These are phyloP conservation scores for Eriosoma lanigerum DNA, from an alignment of 1,140 invertebrate genomes.

Conservation along the genomic window DNA sequence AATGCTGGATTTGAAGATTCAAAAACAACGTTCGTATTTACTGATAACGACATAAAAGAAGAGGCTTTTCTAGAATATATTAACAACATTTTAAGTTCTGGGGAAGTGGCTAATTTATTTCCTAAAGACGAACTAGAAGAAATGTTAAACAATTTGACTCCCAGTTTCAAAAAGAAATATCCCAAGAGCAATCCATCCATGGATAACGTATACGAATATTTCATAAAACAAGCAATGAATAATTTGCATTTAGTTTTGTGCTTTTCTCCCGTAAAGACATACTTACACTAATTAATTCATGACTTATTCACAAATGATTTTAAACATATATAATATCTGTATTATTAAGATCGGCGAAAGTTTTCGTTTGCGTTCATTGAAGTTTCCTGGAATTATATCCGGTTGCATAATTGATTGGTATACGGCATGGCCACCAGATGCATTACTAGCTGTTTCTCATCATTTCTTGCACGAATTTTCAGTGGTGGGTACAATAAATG, in stretches of 20 bases:
- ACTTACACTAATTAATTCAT: no score
- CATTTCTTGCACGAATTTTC: slow-evolving; percentile 89
- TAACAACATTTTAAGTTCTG: slow-evolving; percentile 79
- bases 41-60: slow-evolving; percentile 96
- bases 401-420: slow-evolving; percentile 98
- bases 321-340: no score
- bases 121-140: slow-evolving; percentile 93
- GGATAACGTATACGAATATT: slow-evolving; percentile 93
- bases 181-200: slow-evolving; percentile 77
- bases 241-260: slow-evolving; percentile 95
- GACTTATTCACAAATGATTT: no score
- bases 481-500: slow-evolving; percentile 79
- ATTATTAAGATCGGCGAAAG: slow-evolving; percentile 77
- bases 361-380: slow-evolving; percentile 80
- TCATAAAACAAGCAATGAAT: slow-evolving; percentile 83
- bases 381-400: slow-evolving; percentile 92
- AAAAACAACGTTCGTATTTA: slow-evolving; percentile 96
- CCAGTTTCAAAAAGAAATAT: slow-evolving; percentile 91
- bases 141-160: slow-evolving; percentile 89
- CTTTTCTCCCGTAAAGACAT: slow-evolving; percentile 82
- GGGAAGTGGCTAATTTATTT: slow-evolving; percentile 89
- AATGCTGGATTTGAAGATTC: slow-evolving; percentile 94
- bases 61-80: slow-evolving; percentile 96
- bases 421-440: slow-evolving; percentile 96
- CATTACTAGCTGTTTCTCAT: slow-evolving; percentile 85